phyloP scores from a whole-genome alignment of 2,797 vertebrate genomes.

The Amniataba percoides region DNA sequence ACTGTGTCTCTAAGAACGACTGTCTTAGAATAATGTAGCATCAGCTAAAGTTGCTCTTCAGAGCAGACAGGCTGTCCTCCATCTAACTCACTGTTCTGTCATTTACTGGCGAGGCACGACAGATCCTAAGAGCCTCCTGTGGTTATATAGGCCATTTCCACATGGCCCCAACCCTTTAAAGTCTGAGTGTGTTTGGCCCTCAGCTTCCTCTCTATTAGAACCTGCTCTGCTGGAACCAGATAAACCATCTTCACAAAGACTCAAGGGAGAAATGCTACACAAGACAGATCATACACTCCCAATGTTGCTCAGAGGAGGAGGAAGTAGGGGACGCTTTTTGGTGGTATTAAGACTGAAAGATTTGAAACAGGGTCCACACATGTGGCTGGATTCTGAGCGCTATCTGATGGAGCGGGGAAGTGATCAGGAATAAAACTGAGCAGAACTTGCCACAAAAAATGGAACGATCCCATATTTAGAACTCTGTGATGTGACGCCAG shows the following conservation, averaged over 20 bases:
- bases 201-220: conserved; percentile 78
- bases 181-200: conserved; percentile 73
- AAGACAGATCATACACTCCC: conserved; percentile 56
- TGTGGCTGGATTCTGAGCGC: conserved; percentile 64
- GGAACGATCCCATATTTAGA: conserved; percentile 63
- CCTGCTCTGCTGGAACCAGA: conserved; percentile 77
- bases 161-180: conserved; percentile 74
- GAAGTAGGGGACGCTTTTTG: conserved; percentile 59
- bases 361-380: conserved; percentile 70
- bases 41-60: conserved; percentile 37
- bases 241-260: conserved; percentile 70
- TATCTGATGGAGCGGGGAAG: conserved; percentile 64
- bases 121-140: conserved; percentile 73
- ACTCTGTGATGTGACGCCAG: conserved; percentile 74
- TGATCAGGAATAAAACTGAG: conserved; percentile 67
- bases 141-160: conserved; percentile 78
- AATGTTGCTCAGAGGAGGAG: conserved; percentile 37
- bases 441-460: conserved; percentile 60
- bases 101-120: conserved; percentile 62
- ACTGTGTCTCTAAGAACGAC: conserved; percentile 18
- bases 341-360: conserved; percentile 59
- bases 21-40: conserved; percentile 24
- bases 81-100: conserved; percentile 66
- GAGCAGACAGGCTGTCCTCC: conserved; percentile 55
- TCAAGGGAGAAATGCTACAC: conserved; percentile 58